phyloP scores from a whole-genome alignment of 2,113 vertebrate genomes.

The Phoenicopterus ruber region DNA sequence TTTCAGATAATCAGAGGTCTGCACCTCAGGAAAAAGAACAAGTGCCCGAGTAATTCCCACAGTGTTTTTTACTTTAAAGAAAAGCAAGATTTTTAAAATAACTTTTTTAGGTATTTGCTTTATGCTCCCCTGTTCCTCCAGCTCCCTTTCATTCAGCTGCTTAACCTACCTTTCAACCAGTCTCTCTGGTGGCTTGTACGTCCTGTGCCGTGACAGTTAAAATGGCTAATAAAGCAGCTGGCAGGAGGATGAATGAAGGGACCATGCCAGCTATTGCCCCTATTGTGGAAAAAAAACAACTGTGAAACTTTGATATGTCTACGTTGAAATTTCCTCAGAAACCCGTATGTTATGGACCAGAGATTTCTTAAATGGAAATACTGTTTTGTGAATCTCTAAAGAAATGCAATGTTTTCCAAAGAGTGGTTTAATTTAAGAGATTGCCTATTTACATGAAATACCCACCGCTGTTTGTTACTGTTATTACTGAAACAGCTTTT shows the following conservation, averaged over 20 bases:
- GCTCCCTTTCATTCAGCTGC: background rate
- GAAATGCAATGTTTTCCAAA: background rate
- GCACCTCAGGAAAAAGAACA: background rate
- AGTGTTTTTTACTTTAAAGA: background rate
- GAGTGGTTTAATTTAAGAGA: background rate
- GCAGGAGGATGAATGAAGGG: background rate
- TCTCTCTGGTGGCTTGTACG: constrained; percentile 40
- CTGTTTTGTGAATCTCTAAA: background rate
- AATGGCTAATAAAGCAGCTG: constrained; percentile 26
- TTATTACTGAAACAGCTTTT: background rate
- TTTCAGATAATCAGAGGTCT: background rate
- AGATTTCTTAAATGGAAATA: background rate
- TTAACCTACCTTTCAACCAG: constrained; percentile 9
- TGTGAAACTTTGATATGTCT: background rate
- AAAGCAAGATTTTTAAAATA: background rate
- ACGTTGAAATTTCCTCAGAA: background rate
- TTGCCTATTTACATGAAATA: background rate
- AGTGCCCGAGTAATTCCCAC: background rate
- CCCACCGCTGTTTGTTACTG: background rate
- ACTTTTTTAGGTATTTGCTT: background rate
- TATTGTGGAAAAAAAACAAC: background rate
- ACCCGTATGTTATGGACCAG: background rate
- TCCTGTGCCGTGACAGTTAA: accelerated
- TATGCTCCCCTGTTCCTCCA: background rate
- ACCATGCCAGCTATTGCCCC: background rate